Conservation (phyloP, 2,888 invertebrate species). For the Belgica antarctica region DNA sequence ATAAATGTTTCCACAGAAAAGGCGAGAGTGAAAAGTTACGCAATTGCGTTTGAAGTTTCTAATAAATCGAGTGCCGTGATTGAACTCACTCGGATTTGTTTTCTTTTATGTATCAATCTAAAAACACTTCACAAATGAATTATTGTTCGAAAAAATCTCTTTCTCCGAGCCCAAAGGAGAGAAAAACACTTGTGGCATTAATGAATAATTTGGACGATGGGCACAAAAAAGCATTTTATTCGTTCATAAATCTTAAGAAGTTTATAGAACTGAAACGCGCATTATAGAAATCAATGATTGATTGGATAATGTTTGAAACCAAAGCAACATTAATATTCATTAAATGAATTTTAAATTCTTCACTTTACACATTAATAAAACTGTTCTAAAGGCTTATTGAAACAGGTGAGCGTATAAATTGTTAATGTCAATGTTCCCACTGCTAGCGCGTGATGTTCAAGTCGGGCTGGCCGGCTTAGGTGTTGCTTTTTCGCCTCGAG, state of each 20-base stretch:
- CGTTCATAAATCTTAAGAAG: conserved; percentile 18
- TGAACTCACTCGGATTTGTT: conserved; percentile 5
- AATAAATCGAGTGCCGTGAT: neutral
- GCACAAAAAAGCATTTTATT: conserved; percentile 5
- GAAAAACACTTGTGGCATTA: conserved; percentile 12
- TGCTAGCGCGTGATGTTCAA: neutral
- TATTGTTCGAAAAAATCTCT: conserved; percentile 4
- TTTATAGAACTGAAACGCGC: neutral
- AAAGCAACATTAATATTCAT: conserved; percentile 23
- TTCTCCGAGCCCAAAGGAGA: neutral
- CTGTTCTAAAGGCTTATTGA: neutral
- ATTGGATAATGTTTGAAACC: conserved; percentile 1
- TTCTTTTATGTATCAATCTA: conserved; percentile 23
- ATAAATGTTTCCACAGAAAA: neutral
- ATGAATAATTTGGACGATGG: conserved; percentile 19
- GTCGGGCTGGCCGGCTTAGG: neutral
- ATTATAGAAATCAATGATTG: conserved; percentile 14
- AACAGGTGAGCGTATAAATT: conserved; percentile 19
- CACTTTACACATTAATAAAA: neutral
- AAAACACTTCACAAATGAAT: conserved; percentile 8
- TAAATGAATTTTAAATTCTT: conserved; percentile 18
- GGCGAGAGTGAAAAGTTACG: neutral
- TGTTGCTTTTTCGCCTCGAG: conserved; percentile 10
- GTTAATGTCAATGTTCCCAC: conserved; percentile 4
- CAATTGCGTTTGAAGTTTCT: neutral